phyloP scores from a whole-genome alignment of 2,113 vertebrate species.

The Aleadryas rufinucha region DNA sequence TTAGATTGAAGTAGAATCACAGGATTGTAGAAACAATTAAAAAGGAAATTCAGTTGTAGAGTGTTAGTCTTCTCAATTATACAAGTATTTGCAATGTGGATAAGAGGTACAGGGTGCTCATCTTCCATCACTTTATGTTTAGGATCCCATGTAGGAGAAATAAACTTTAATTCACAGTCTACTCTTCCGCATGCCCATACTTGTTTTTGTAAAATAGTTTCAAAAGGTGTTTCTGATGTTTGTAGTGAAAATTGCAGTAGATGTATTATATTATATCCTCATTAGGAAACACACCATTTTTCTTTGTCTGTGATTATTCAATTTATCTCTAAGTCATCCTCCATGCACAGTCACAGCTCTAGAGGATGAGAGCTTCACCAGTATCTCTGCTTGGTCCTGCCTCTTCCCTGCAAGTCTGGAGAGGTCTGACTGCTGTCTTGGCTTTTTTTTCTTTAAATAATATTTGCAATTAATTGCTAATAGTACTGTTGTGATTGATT shows the following conservation, averaged over 20 bases:
- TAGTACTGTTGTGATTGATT: not conserved
- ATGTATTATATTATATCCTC: not conserved
- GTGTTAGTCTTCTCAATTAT: not conserved
- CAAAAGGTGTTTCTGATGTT: not conserved
- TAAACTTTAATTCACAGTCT: not conserved
- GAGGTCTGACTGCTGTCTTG: not conserved
- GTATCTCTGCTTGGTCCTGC: not conserved
- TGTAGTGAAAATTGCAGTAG: not conserved
- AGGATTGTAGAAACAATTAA: not conserved
- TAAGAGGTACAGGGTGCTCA: not conserved
- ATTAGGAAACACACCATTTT: not conserved
- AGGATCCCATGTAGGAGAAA: not conserved
- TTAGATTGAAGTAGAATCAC: not conserved
- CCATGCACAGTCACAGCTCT: not conserved
- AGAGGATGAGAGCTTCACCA: not conserved
- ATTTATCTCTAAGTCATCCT: not conserved
- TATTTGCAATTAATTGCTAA: not conserved
- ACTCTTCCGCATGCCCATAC: not conserved
- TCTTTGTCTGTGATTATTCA: not conserved
- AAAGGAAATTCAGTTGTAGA: not conserved
- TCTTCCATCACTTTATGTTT: not conserved
- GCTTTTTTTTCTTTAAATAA: not conserved
- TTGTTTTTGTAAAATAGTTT: not conserved
- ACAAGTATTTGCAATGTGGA: not conserved
- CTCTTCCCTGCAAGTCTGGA: not conserved